These are phyloP conservation scores for Calephelis nemesis DNA, from an alignment of 1,140 invertebrate species.

Conservation along the genomic window DNA sequence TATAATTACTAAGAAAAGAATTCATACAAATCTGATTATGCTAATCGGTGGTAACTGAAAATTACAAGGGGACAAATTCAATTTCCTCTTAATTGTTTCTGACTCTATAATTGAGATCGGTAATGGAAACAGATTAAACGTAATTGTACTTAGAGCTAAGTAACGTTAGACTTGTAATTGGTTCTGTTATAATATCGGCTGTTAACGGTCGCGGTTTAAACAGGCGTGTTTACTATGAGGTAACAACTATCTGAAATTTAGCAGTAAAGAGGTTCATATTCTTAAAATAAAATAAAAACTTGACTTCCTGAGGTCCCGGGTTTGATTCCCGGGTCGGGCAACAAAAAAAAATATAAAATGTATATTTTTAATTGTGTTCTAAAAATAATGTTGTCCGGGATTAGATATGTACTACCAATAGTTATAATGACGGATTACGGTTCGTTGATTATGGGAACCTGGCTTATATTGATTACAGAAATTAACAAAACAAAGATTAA, in stretches of 20 bases:
- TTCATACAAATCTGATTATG: conserved; percentile 11
- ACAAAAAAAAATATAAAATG: no score
- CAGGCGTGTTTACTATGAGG: neutral
- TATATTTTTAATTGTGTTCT: no score
- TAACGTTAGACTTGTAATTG: conserved; percentile 29
- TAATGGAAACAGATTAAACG: conserved; percentile 56
- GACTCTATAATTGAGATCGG: conserved; percentile 49
- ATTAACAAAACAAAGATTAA: no score
- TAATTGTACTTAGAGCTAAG: conserved; percentile 41
- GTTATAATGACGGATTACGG: no score
- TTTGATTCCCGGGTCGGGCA: no score
- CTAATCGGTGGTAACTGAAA: conserved; percentile 38
- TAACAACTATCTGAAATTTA: neutral
- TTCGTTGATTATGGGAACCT: no score
- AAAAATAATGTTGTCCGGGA: no score
- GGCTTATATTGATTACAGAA: no score
- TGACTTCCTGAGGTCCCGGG: no score
- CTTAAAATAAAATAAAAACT: no score
- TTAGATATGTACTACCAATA: no score
- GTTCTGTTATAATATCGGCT: neutral
- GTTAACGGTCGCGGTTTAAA: neutral
- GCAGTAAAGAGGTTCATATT: no score
- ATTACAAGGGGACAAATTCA: conserved; percentile 40
- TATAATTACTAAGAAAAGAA: neutral
- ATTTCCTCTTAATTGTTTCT: conserved; percentile 50